Base-by-base conservation (phyloP, 2,797 vertebrate genomes). In the Girardinus metallicus region DNA sequence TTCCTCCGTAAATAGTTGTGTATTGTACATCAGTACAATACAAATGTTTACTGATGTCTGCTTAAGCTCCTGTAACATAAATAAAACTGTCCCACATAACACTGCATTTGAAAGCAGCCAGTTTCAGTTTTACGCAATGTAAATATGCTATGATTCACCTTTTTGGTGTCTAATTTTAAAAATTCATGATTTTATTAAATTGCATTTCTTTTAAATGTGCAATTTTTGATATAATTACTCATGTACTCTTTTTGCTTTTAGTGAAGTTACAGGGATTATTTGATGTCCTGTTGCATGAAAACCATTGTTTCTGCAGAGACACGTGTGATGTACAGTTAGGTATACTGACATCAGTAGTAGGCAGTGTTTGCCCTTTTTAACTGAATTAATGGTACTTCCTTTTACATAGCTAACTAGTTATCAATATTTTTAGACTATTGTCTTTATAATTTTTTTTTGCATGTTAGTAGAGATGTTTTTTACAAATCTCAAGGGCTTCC, bases 401-500 rank as follows among this genome's bases (percentile, higher is more conserved):
- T 85, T 91, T 81, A 79, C 76, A 51, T 89, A 88, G 84, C 81
- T 21, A 55, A 80, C 44, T 92, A 91, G 79, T 88, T 76, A 23
- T 85, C 87, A 82, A 39, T 83, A 34, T 77, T 81, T 82, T 76
- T 89, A 87, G 81, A 57, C 72, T 88, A n/a, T 81, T 90, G 83
- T 57, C 76, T 86, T 31, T 82, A 88, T 89, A 78, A 73, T 72
- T 75, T 78, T 84, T 80, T 90, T 95, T 97, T 96, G 96, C 94
- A 93, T 95, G 94, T 95, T 96, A 96, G 95, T 96, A 94, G 95
- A 96, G 94, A 91, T 95, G 94, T 97, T 97, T 97, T 96, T 94
- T 96, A 96, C 96, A 94, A 96, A 95, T 97, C 96, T 97, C 96
- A 96, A 97, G 95, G 96, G 96, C 96, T 97, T 97, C 96, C 95